A percentile compares a stretch with the other conserved stretches of the same genome.
phyloP scores from a whole-genome alignment of 1,140 invertebrate species.

The Melitaea cinxia region DNA sequence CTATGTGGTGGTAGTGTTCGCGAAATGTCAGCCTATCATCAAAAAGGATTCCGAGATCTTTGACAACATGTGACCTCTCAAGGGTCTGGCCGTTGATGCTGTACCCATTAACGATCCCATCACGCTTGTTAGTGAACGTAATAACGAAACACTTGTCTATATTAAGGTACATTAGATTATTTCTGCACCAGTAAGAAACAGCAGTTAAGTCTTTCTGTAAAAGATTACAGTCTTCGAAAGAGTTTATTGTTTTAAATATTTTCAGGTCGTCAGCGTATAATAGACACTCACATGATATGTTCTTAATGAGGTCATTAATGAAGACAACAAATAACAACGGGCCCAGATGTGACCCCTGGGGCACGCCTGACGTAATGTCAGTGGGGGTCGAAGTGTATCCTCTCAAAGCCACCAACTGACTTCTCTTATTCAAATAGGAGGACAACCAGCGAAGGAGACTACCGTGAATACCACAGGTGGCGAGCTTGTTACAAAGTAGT shows the following conservation, averaged over 20 bases:
- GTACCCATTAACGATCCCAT: no score
- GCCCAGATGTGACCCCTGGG: no score
- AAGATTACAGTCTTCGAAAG: neutral
- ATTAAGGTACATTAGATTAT: neutral
- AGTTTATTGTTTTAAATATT: neutral
- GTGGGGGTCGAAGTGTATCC: neutral
- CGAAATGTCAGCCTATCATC: no score
- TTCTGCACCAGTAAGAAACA: neutral
- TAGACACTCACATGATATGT: neutral
- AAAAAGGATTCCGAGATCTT: no score
- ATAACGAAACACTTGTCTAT: neutral
- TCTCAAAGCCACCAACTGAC: neutral
- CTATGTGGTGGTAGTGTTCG: no score
- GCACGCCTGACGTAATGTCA: no score
- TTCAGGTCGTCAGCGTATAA: slow-evolving; percentile 3
- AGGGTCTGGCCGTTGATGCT: no score
- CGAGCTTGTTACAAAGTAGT: neutral
- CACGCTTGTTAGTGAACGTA: no score
- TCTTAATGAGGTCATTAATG: neutral
- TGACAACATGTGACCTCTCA: no score
- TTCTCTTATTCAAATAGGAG: neutral
- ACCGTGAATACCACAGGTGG: neutral
- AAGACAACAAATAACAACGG: no score
- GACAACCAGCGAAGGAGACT: neutral
- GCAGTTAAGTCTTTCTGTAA: neutral